phyloP scores from a whole-genome alignment of 1,140 invertebrate genomes.

The Megathymus violae region DNA sequence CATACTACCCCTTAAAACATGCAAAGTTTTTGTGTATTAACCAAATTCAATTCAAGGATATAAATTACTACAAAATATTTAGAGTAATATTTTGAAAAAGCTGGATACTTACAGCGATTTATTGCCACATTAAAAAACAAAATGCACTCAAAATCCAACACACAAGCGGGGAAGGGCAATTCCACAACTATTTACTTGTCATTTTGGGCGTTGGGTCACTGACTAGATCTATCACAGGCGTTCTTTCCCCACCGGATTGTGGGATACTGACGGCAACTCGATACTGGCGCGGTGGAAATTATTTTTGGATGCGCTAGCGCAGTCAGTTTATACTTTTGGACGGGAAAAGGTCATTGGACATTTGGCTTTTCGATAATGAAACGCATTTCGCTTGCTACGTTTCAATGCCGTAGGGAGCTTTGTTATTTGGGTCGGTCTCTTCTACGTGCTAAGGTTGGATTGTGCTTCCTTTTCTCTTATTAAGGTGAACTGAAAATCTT shows the following conservation, averaged over 20 bases:
- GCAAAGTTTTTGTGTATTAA: background rate
- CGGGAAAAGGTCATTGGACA: conserved; percentile 79
- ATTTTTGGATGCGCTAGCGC: conserved; percentile 71
- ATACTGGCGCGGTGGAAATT: conserved; percentile 59
- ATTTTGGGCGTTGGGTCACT: conserved; percentile 53
- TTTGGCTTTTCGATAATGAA: conserved; percentile 50
- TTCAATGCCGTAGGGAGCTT: conserved; percentile 43
- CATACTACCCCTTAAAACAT: background rate
- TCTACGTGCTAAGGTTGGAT: conserved; percentile 10
- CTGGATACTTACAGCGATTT: conserved; percentile 65
- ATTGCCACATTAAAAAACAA: conserved; percentile 59
- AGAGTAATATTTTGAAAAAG: conserved; percentile 29
- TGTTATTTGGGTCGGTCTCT: conserved; percentile 23
- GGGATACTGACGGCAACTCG: conserved; percentile 71
- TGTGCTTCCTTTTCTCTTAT: conserved; percentile 1
- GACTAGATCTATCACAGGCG: conserved; percentile 63
- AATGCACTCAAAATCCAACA: conserved; percentile 65
- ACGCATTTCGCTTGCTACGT: conserved; percentile 42
- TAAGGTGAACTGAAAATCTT: background rate
- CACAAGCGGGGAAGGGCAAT: conserved; percentile 54
- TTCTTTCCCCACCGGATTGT: conserved; percentile 47
- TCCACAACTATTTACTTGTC: conserved; percentile 71
- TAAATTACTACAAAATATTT: too few relatives aligned
- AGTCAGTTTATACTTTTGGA: conserved; percentile 75
- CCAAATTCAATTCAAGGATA: too few relatives aligned